Evolutionary conservation across 2,888 invertebrate species (phyloP).

Genomic region (Tetanocera ferruginea): DNA sequence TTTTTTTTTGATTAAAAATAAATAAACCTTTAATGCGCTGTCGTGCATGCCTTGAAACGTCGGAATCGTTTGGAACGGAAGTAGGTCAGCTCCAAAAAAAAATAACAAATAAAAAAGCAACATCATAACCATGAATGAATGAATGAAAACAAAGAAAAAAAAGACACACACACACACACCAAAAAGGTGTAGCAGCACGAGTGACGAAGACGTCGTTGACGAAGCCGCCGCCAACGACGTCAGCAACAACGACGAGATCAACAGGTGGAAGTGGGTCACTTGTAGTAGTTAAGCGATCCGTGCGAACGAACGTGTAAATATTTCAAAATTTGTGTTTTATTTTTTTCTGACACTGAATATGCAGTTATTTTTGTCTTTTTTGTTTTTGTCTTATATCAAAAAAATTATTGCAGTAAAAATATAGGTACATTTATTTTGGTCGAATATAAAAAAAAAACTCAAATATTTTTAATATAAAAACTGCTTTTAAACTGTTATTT

Average conservation of each 20-base stretch:
- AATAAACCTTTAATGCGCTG: background rate
- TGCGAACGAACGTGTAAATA: slow-evolving; percentile 29
- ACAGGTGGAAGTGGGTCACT: slow-evolving; percentile 47
- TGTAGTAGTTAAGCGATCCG: background rate
- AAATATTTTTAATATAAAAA: no score
- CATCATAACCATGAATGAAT: slow-evolving; percentile 20
- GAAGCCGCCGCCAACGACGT: background rate
- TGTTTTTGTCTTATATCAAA: background rate
- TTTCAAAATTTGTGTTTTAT: slow-evolving; percentile 26
- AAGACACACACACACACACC: no score
- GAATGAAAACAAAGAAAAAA: slow-evolving; percentile 5
- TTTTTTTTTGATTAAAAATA: no score
- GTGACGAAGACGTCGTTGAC: background rate
- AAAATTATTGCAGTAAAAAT: background rate
- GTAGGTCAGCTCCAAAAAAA: slow-evolving; percentile 36
- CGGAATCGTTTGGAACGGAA: slow-evolving; percentile 33
- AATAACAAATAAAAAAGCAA: slow-evolving; percentile 8
- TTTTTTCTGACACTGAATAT: background rate
- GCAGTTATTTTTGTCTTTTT: background rate
- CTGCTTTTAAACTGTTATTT: background rate
- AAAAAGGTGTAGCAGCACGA: background rate
- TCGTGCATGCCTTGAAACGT: background rate
- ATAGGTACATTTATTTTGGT: background rate
- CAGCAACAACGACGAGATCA: slow-evolving; percentile 7
- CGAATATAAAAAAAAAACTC: no score